Evolutionary conservation across 2,888 invertebrate genomes (phyloP).

Genomic region (Cheilosia impressa): DNA sequence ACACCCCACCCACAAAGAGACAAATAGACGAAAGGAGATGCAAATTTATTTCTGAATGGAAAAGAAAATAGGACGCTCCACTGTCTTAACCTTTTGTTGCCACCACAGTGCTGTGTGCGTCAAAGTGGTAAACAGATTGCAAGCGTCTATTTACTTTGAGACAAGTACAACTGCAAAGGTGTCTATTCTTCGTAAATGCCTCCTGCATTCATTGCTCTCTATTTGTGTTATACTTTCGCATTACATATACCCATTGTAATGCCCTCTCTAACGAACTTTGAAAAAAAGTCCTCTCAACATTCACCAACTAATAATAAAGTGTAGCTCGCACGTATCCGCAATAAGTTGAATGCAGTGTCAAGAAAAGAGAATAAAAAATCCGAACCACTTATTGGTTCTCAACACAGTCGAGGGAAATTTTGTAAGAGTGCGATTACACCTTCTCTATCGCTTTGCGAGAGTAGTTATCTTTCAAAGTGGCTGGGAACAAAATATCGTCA

Average conservation of each 20-base stretch:
- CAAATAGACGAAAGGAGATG: neutral
- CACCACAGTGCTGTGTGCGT: no score
- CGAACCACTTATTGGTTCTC: neutral
- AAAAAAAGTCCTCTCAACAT: neutral
- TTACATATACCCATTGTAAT: neutral
- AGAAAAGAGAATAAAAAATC: neutral
- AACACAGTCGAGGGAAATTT: neutral
- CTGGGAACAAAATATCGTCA: neutral
- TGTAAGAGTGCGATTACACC: neutral
- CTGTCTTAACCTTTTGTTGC: slow-evolving; percentile 39
- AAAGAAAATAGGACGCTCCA: slow-evolving; percentile 32
- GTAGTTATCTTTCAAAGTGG: no score
- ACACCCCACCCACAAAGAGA: slow-evolving; percentile 6
- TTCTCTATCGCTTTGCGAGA: no score
- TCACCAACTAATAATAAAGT: neutral
- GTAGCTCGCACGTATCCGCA: neutral
- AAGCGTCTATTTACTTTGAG: slow-evolving; percentile 9
- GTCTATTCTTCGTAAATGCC: neutral
- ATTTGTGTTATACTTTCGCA: neutral
- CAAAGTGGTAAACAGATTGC: slow-evolving; percentile 5
- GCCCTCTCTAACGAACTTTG: neutral
- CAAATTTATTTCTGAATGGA: slow-evolving; percentile 26
- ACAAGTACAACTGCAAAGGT: neutral
- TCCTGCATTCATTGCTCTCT: neutral
- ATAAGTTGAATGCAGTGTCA: neutral